phyloP scores from a whole-genome alignment of 1,140 invertebrate species.

The Lepidurus apus region DNA sequence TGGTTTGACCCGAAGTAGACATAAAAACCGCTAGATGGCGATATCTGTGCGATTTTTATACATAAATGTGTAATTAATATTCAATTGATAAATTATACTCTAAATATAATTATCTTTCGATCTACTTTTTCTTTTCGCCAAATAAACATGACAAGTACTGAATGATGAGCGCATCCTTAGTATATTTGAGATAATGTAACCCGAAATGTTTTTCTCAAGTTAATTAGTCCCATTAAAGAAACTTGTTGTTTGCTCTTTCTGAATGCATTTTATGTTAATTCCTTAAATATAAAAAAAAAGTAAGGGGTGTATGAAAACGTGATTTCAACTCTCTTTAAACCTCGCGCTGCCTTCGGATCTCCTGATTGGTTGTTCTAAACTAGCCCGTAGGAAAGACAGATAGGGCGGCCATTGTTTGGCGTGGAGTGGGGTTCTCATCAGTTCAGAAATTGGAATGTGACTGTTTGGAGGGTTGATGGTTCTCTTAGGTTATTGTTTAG shows the following conservation, averaged over 20 bases:
- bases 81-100: too few relatives aligned
- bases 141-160: too few relatives aligned
- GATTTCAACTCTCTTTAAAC: neutral
- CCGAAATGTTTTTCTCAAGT: too few relatives aligned
- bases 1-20: neutral
- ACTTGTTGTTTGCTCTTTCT: too few relatives aligned
- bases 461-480: constrained; percentile 3
- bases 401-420: constrained; percentile 16
- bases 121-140: too few relatives aligned
- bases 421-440: constrained; percentile 13
- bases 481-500: neutral
- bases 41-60: neutral
- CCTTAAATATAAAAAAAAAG: too few relatives aligned
- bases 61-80: too few relatives aligned
- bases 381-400: neutral
- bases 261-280: too few relatives aligned
- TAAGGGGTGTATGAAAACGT: neutral
- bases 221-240: too few relatives aligned
- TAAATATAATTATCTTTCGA: too few relatives aligned
- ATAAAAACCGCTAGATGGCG: neutral
- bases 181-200: too few relatives aligned
- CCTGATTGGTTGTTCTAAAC: neutral
- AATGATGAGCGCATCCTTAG: too few relatives aligned
- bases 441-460: constrained; percentile 10
- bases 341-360: neutral